Conservation (phyloP, 2,113 vertebrate genomes). For the Catharus minimus region DNA sequence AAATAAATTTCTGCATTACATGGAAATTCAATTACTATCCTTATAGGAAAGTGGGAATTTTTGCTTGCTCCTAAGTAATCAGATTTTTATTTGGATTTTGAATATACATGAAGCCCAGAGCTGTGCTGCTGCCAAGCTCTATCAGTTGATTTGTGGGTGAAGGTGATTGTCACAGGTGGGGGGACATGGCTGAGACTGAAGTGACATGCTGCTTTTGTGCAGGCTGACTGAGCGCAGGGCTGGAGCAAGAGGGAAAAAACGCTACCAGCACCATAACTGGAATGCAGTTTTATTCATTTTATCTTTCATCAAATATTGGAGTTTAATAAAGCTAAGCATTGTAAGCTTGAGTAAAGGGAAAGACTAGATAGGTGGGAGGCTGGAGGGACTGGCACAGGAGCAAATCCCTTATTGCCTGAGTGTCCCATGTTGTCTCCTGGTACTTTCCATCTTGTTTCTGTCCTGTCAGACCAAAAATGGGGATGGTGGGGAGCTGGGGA, state of each 20-base stretch:
- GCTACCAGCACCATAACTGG: background rate
- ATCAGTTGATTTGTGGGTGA: background rate
- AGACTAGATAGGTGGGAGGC: background rate
- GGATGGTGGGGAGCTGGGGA: background rate
- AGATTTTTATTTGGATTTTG: background rate
- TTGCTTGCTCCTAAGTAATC: background rate
- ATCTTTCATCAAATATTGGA: background rate
- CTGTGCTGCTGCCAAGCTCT: background rate
- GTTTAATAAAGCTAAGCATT: background rate
- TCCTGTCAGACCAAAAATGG: background rate
- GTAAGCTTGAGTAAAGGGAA: background rate
- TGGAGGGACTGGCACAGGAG: background rate
- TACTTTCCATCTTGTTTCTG: background rate
- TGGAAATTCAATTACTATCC: background rate
- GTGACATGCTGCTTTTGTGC: background rate
- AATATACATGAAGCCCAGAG: background rate
- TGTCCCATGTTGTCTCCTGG: background rate
- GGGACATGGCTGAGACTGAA: fast-evolving
- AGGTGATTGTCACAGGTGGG: background rate
- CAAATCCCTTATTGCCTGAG: background rate
- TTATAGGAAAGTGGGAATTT: background rate
- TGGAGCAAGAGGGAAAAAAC: background rate
- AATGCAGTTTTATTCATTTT: background rate
- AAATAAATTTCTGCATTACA: background rate
- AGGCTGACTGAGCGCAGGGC: background rate